Conservation (phyloP, 2,888 invertebrate species). For the Lithophane semibrunnea region DNA sequence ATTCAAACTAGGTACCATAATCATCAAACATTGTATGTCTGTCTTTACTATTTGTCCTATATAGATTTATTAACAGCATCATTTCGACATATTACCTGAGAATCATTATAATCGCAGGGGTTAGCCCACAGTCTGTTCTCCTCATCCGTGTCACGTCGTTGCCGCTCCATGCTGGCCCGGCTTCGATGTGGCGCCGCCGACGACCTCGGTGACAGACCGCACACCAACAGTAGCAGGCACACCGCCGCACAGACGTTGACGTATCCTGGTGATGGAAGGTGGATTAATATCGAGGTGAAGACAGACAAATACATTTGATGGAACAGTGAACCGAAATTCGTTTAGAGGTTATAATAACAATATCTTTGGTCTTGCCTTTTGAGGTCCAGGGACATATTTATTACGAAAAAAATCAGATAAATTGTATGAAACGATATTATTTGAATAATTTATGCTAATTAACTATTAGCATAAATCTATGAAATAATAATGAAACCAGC, state of each 20-base stretch:
- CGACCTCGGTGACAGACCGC: conserved; percentile 82
- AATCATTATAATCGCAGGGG: conserved; percentile 82
- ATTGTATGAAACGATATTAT: too few species aligned
- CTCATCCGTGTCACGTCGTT: conserved; percentile 74
- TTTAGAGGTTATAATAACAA: background rate
- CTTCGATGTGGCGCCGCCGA: conserved; percentile 83
- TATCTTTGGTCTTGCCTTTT: too few species aligned
- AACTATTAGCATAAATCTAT: background rate
- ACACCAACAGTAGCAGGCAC: conserved; percentile 85
- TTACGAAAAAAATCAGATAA: background rate
- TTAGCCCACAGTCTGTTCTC: conserved; percentile 83
- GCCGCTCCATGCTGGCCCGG: conserved; percentile 78
- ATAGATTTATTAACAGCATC: background rate
- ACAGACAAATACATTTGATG: background rate
- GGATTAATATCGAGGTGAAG: conserved; percentile 21
- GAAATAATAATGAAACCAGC: background rate
- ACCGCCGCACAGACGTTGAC: conserved; percentile 89
- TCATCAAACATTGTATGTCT: background rate
- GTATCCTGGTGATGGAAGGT: conserved; percentile 78
- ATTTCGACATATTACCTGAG: conserved; percentile 63
- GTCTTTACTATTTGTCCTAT: too few species aligned
- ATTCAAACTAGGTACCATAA: background rate
- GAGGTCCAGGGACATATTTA: background rate
- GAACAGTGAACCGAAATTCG: background rate
- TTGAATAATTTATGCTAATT: background rate